Base-by-base conservation (phyloP, 2,888 invertebrate genomes). In the Pollenia griseotomentosa region DNA sequence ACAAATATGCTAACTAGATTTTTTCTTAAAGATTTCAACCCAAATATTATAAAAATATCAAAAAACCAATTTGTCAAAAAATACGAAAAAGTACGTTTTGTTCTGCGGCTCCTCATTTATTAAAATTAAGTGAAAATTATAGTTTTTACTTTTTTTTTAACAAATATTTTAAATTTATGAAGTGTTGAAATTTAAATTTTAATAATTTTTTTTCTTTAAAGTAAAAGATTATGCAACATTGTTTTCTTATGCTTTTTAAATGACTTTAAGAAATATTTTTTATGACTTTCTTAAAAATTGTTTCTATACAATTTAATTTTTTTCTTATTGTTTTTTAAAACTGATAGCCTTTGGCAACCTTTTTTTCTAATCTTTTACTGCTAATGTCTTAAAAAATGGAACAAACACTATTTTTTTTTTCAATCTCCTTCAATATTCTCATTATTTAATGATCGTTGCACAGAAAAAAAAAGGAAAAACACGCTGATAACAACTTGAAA, bases 301-400 rank as follows among this genome's bases (percentile, higher is more conserved):
- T 51, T 77, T 51, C 65, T 12, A 42, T 63, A 42, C 40, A 53
- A 19, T 40, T 44, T 23, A 23, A 33, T 11, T 42, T 19, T 19
- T 19, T 65, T 66, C 51, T 51, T 10, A 16, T 42, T 9, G 33
- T 75, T 19, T 51, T 23, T 53, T 16, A 19, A 42, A 23, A 16
- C 61, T 77, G 85, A 85, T 86, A 86, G 77, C 85, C 85, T 86
- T 82, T 86, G 73, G 73, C 73, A 82, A 86, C 82, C 85, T 82
- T 78, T 86, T 81, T 66, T 44, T 77, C 82, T 86, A 86, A 86
- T 86, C 85, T 73, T 42, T 57, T 44, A 23, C 65, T 66, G 65
- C 19, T 65, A 53, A 19, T 78, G 77, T 78, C 77, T 66, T 33
- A 40, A 66, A 66, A 78, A 78, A 33, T 66, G 46, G 65, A 78